Conservation (phyloP, 1,140 invertebrate species). For the Heliconius hewitsoni region DNA sequence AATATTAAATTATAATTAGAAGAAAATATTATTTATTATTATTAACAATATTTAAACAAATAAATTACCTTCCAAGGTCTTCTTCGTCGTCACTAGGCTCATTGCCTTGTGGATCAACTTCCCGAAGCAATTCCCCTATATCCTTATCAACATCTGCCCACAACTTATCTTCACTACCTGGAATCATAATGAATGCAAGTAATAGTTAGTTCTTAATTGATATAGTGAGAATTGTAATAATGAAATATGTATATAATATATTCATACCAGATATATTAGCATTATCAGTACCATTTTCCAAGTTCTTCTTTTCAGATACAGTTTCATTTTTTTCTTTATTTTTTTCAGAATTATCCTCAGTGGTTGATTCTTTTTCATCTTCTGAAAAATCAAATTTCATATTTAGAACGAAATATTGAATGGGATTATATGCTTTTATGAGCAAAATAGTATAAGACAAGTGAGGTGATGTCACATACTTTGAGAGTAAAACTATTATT, state of each 20-base stretch:
- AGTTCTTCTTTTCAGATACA: slow-evolving; percentile 55
- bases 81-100: slow-evolving; percentile 88
- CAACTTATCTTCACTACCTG: slow-evolving; percentile 84
- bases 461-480: too few species aligned
- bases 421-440: too few species aligned
- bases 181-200: slow-evolving; percentile 1
- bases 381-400: slow-evolving; percentile 44
- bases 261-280: slow-evolving; percentile 55
- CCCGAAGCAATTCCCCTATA: slow-evolving; percentile 85
- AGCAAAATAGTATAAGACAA: too few species aligned
- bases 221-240: background rate
- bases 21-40: background rate
- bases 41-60: slow-evolving; percentile 12
- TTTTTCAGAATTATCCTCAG: slow-evolving; percentile 48
- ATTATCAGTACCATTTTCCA: slow-evolving; percentile 65
- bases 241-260: background rate
- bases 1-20: slow-evolving; percentile 10
- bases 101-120: slow-evolving; percentile 83
- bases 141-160: slow-evolving; percentile 90
- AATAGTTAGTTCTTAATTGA: background rate
- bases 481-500: too few species aligned
- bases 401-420: background rate
- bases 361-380: slow-evolving; percentile 59
- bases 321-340: slow-evolving; percentile 57
- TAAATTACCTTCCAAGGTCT: slow-evolving; percentile 81